Base-by-base conservation (phyloP, 2,113 vertebrate species). In the Rhegmatorhina hoffmannsi region DNA sequence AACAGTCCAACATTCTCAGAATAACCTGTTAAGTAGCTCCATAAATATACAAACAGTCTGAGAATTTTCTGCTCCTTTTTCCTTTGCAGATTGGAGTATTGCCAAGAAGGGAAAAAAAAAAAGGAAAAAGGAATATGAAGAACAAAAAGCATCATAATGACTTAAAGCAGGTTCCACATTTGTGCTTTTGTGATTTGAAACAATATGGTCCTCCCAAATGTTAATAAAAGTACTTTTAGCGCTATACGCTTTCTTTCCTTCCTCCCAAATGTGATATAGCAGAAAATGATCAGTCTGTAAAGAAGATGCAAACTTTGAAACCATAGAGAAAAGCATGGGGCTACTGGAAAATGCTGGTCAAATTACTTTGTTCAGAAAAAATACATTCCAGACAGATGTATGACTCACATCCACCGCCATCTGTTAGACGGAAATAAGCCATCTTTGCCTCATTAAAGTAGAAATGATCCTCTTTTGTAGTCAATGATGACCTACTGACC, bases 381-480 rank as follows among this genome's bases (percentile, higher is more conserved):
- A 91, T 47, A 53, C n/a, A 82, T 86, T 59, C 66, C 58, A 83
- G 76, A 84, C 79, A 97, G 82, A 86, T 50, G 72, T 55, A 93
- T 95, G 92, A 95, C 74, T 95, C 93, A 90, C 87, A 90, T 66
- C 53, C 67, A 89, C 62, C 40, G 73, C 95, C 95, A 95, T 96
- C 95, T 94, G 90, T 44, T 82, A 91, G 66, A 56, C 7, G 1
- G 83, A 84, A 96, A 94, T 94, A 92, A 97, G 64, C 87, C 84
- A 93, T 96, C 77, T 97, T 96, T 95, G 67, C 47, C 89, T 96
- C 73, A 89, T 94, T 96, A 94, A 94, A 70, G 74, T 79, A 95
- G 70, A 96, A 95, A 96, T 66, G 5, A 95, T 96, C 88, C 84
- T 87, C 78, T 93, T 95, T 91, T 80, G 55, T 70, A 86, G 84